These are phyloP conservation scores for Oryzias celebensis DNA, from an alignment of 2,113 vertebrate species.

Conservation along the genomic window DNA sequence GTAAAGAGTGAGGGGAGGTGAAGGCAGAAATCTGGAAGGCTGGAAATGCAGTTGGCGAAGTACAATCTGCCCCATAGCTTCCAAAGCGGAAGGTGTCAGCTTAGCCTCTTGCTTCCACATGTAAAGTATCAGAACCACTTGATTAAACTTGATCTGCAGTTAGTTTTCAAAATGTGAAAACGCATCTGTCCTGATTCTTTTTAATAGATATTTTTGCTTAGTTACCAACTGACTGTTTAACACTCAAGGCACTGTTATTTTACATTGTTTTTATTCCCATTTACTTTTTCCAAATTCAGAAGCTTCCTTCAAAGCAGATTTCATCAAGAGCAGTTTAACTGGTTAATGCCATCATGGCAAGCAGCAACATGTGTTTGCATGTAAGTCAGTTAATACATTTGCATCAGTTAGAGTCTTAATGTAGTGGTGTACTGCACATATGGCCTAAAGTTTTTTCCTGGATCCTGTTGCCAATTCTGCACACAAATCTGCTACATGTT, in stretches of 20 bases:
- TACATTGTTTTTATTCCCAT: constrained; percentile 4
- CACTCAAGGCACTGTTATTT: neutral
- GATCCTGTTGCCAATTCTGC: constrained; percentile 29
- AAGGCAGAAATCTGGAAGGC: constrained; percentile 36
- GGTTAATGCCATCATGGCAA: constrained; percentile 2
- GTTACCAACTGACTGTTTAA: constrained; percentile 30
- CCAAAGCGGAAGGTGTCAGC: constrained; percentile 33
- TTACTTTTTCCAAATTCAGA: constrained; percentile 10
- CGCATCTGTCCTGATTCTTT: constrained; percentile 47
- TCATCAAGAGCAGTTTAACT: too few relatives aligned
- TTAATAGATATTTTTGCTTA: constrained; percentile 28
- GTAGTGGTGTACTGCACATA: constrained; percentile 5
- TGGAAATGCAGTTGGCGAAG: constrained; percentile 39
- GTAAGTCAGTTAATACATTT: constrained; percentile 22
- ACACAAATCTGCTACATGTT: constrained; percentile 42
- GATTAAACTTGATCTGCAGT: constrained; percentile 73
- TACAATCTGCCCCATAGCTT: constrained; percentile 51
- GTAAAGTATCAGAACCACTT: constrained; percentile 43
- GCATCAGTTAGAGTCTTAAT: constrained; percentile 14
- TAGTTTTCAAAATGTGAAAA: constrained; percentile 61
- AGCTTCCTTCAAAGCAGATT: constrained; percentile 16
- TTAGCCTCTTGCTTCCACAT: constrained; percentile 52
- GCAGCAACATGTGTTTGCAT: constrained; percentile 7
- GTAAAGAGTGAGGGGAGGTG: constrained; percentile 16
- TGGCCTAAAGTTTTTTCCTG: constrained; percentile 18